These are phyloP conservation scores for Clarias fuscus DNA, from an alignment of 2,797 vertebrate species.

Conservation along the genomic window DNA sequence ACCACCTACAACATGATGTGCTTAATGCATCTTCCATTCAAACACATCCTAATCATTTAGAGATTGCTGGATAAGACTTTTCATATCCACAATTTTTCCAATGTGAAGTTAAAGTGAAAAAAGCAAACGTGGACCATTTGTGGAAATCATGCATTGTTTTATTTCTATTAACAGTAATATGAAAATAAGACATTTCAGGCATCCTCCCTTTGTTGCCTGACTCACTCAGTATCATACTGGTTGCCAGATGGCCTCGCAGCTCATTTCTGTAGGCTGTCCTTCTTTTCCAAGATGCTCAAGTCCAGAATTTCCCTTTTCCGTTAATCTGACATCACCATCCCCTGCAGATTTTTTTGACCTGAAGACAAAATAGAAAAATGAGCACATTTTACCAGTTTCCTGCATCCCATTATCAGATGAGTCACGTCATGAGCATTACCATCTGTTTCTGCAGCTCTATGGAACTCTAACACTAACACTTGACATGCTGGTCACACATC, in stretches of 20 bases:
- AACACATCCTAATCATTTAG: conserved; percentile 12
- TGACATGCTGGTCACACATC: conserved; percentile 1
- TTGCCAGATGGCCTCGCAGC: conserved; percentile 35
- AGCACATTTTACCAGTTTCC: conserved; percentile 19
- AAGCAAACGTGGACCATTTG: not conserved
- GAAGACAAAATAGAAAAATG: not conserved
- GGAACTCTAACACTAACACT: not conserved
- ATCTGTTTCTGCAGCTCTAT: not conserved
- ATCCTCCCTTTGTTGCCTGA: conserved; percentile 10
- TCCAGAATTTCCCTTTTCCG: conserved; percentile 22
- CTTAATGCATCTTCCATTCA: conserved; percentile 28
- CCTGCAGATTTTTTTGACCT: conserved; percentile 5
- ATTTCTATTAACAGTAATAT: conserved; percentile 57
- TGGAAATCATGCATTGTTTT: not conserved
- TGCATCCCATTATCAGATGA: conserved; percentile 31
- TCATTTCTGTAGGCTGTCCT: conserved; percentile 47
- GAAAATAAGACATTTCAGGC: conserved; percentile 32
- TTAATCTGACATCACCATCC: conserved; percentile 16
- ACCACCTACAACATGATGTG: conserved; percentile 24
- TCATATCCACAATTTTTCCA: not conserved
- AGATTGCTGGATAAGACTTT: not conserved
- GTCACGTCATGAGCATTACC: conserved; percentile 41
- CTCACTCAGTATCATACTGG: conserved; percentile 1
- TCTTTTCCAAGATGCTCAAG: conserved; percentile 10
- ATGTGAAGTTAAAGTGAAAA: not conserved